A percentile compares a stretch with the other conserved stretches of the same genome.
These are phyloP conservation scores for Tetrax tetrax DNA, from an alignment of 2,113 vertebrate species.

Conservation along the genomic window DNA sequence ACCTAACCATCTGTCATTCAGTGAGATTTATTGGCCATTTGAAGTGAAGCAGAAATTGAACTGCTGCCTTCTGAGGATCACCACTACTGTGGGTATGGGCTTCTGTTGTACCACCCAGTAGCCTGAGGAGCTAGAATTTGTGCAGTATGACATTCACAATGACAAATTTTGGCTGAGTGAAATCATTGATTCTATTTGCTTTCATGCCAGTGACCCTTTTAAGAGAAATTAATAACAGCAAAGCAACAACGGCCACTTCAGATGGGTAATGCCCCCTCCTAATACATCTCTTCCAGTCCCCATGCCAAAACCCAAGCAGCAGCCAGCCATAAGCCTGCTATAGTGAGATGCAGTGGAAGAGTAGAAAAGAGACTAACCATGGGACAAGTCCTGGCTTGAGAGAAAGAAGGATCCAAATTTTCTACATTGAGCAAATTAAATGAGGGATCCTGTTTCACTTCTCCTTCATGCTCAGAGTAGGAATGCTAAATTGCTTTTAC, in stretches of 20 bases:
- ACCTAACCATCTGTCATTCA: neutral
- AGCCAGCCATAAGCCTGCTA: neutral
- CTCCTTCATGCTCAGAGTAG: neutral
- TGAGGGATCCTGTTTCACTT: neutral
- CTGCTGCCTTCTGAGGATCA: neutral
- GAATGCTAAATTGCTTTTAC: neutral
- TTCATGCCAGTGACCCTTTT: neutral
- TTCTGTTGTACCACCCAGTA: neutral
- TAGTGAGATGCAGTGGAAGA: neutral
- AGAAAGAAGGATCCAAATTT: neutral
- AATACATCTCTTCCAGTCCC: neutral
- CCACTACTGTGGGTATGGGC: rapidly evolving
- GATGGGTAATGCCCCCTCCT: neutral
- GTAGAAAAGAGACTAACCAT: neutral
- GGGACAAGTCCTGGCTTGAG: neutral
- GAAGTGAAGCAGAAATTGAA: neutral
- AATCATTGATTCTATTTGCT: neutral
- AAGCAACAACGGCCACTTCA: neutral
- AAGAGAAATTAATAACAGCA: neutral
- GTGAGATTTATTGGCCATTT: neutral
- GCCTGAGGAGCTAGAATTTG: neutral
- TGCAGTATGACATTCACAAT: neutral
- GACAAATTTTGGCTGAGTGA: neutral
- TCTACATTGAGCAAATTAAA: neutral
- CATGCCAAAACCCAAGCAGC: neutral